A percentile compares a stretch with the other conserved stretches of the same genome.
Evolutionary conservation across 1,140 invertebrate genomes (phyloP).

Genomic region (Dendrolimus punctatus): DNA sequence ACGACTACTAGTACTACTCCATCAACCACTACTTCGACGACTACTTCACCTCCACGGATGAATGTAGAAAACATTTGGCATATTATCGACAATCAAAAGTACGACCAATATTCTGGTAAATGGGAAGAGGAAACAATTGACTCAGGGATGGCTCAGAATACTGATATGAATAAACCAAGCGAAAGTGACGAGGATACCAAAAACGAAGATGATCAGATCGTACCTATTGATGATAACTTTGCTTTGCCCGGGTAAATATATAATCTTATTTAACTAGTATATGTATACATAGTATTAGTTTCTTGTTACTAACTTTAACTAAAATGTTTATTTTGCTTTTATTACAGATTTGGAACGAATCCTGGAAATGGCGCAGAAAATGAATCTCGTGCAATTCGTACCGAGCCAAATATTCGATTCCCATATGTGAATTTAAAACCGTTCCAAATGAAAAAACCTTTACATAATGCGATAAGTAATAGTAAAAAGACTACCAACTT

Average conservation of each 20-base stretch:
- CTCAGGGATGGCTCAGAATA: conserved; percentile 12
- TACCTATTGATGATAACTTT: conserved; percentile 43
- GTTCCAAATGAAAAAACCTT: conserved; percentile 50
- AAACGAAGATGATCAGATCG: conserved; percentile 16
- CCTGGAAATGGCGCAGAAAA: conserved; percentile 58
- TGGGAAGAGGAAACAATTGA: conserved; percentile 45
- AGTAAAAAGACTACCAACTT: conserved; percentile 44
- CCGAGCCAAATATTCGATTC: conserved; percentile 51
- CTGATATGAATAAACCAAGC: conserved; percentile 8
- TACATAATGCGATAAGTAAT: conserved; percentile 22
- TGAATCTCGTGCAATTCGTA: conserved; percentile 60
- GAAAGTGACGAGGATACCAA: conserved; percentile 15
- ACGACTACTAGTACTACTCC: conserved; percentile 13
- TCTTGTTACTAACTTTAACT: neutral
- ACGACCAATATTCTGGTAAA: conserved; percentile 32
- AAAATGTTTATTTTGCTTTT: neutral
- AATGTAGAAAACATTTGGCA: conserved; percentile 62
- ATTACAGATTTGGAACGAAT: conserved; percentile 49
- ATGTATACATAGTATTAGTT: neutral
- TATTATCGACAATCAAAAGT: conserved; percentile 57
- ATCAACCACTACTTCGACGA: conserved; percentile 19
- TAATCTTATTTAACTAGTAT: neutral
- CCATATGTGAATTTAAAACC: conserved; percentile 60
- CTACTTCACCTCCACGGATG: conserved; percentile 20
- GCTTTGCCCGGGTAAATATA: conserved; percentile 53